Percentiles rank a stretch among this genome's conserved stretches.
Conservation (phyloP, 1,140 invertebrate genomes). For the Nymphalis io region DNA sequence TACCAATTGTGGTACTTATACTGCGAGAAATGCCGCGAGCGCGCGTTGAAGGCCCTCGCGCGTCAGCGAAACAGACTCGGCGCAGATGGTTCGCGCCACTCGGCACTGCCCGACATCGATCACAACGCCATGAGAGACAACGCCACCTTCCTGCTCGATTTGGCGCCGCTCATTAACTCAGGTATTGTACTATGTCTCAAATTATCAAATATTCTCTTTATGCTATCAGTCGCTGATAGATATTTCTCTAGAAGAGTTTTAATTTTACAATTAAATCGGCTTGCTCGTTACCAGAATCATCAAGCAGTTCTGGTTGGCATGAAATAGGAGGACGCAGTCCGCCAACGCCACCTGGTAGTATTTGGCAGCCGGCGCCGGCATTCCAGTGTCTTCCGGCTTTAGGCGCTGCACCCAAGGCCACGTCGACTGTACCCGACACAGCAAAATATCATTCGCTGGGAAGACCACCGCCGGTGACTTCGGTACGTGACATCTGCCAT, state of each 20-base stretch:
- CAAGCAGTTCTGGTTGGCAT: slow-evolving; percentile 45
- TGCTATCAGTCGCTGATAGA: no score
- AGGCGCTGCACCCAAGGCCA: slow-evolving; percentile 82
- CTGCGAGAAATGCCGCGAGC: slow-evolving; percentile 93
- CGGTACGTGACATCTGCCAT: slow-evolving; percentile 30
- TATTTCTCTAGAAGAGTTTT: no score
- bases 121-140: slow-evolving; percentile 95
- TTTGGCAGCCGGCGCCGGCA: slow-evolving; percentile 84
- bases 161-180: slow-evolving; percentile 86
- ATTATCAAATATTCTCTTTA: background rate
- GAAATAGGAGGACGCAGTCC: slow-evolving; percentile 52
- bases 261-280: no score
- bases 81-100: slow-evolving; percentile 49
- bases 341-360: slow-evolving; percentile 72
- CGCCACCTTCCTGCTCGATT: slow-evolving; percentile 95
- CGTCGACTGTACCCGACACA: slow-evolving; percentile 42
- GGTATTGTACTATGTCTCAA: slow-evolving; percentile 48
- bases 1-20: slow-evolving; percentile 95
- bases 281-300: slow-evolving; percentile 43
- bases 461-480: slow-evolving; percentile 46
- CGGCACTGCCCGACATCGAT: slow-evolving; percentile 79
- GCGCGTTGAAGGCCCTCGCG: slow-evolving; percentile 64
- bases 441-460: slow-evolving; percentile 64
- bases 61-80: slow-evolving; percentile 48
- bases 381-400: slow-evolving; percentile 90